phyloP scores from a whole-genome alignment of 2,797 vertebrate genomes.

The Ctenopoma multispine region DNA sequence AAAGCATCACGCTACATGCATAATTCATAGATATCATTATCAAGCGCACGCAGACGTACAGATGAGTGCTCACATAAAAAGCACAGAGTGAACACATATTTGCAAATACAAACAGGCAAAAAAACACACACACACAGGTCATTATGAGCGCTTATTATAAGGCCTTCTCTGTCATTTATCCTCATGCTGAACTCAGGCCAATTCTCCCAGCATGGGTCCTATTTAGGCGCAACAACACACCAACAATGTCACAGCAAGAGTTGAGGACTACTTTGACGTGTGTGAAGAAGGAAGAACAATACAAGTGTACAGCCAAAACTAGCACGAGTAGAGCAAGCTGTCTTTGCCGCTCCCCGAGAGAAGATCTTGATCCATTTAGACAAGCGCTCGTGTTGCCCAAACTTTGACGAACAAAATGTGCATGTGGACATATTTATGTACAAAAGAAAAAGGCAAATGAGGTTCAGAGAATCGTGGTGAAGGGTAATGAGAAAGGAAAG shows the following conservation, averaged over 20 bases:
- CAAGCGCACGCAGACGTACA: conserved; percentile 71
- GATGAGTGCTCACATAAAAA: conserved; percentile 66
- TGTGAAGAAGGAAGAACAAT: conserved; percentile 26
- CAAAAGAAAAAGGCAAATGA: conserved; percentile 34
- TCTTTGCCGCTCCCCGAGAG: neutral
- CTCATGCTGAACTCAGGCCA: conserved; percentile 67
- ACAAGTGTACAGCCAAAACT: conserved; percentile 48
- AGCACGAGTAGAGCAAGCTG: conserved; percentile 25
- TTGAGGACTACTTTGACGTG: conserved; percentile 16
- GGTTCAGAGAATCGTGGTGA: conserved; percentile 28
- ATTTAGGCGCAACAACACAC: conserved; percentile 69
- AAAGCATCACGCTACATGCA: conserved; percentile 79
- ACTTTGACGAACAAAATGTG: conserved; percentile 4
- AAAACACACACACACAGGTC: conserved; percentile 41
- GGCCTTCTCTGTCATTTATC: conserved; percentile 75
- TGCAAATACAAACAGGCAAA: conserved; percentile 54
- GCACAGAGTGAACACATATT: conserved; percentile 55
- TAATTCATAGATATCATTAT: conserved; percentile 84
- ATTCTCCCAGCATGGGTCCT: conserved; percentile 74
- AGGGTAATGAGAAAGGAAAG: conserved; percentile 42
- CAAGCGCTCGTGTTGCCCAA: neutral
- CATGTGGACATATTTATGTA: neutral
- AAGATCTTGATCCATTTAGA: conserved; percentile 35
- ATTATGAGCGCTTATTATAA: conserved; percentile 73
- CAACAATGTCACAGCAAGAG: conserved; percentile 62